Evolutionary conservation across 2,888 invertebrate species (phyloP), one percentile per base, ranked within the genome.

Genomic region (Apoda limacodes): DNA sequence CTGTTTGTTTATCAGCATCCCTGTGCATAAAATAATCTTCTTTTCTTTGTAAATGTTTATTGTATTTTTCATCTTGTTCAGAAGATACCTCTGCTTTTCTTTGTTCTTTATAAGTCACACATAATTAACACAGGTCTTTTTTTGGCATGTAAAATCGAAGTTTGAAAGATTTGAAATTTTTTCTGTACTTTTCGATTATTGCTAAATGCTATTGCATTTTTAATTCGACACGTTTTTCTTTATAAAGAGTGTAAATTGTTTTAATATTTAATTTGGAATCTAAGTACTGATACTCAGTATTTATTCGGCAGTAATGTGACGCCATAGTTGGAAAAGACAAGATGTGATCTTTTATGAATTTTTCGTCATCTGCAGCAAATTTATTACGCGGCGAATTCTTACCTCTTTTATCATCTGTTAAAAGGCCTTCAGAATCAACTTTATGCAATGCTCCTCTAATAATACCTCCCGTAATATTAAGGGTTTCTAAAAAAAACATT

Each of bases 41-140:
- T 13, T 17, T 13, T 13, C 23, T 15, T 14, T 15, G 20, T 11
- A 25, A 9, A 9, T 13, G 25, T 17, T 28, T 14, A 21, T 34
- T 34, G 41, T n/a, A n/a, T n/a, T n/a, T n/a, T n/a, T n/a, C n/a
- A n/a, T n/a, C n/a, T n/a, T n/a, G n/a, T n/a, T n/a, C n/a, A n/a
- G n/a, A n/a, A n/a, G n/a, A n/a, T n/a, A n/a, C n/a, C n/a, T n/a
- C n/a, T n/a, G n/a, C n/a, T n/a, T n/a, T n/a, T n/a, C n/a, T n/a
- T n/a, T n/a, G 33, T 46, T 41, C 22, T 17, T 32, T 38, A 20
- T 40, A 34, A 19, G 34, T 28, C 25, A 50, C 32, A 32, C 50
- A 54, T 38, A 38, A 39, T 31, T 43, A 46, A 28, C 48, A 53
- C 27, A 50, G 42, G 32, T 49, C 47, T 37, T 50, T 52, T 42